Percentiles rank a stretch among this genome's conserved stretches.
Evolutionary conservation across 2,113 vertebrate species (phyloP).

Genomic region (Antigone vipio): DNA sequence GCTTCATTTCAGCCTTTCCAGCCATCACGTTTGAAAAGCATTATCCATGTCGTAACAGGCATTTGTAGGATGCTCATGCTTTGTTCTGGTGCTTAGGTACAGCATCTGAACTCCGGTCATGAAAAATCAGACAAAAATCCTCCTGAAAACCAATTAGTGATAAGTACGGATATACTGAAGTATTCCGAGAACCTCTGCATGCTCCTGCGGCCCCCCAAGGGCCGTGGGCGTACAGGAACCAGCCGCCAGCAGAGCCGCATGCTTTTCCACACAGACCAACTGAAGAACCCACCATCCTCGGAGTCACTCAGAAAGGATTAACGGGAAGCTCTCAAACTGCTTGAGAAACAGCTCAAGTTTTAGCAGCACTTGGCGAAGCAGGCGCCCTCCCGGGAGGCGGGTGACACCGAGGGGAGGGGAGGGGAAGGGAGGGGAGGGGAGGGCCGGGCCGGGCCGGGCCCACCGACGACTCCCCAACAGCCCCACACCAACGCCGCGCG

Average conservation of each 20-base stretch:
- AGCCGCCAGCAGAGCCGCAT: not conserved
- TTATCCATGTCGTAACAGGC: not conserved
- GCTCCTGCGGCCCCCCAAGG: accelerated
- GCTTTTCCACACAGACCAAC: not conserved
- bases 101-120: not conserved
- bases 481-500: accelerated
- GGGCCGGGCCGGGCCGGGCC: too few relatives aligned
- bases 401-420: not conserved
- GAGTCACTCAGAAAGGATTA: accelerated
- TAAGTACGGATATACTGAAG: accelerated
- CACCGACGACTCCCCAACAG: not conserved
- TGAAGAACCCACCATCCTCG: not conserved
- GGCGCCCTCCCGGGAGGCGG: too few relatives aligned
- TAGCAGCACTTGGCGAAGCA: too few relatives aligned
- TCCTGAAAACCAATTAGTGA: not conserved
- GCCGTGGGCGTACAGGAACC: accelerated
- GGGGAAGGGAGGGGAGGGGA: too few relatives aligned
- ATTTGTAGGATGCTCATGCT: not conserved
- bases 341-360: not conserved
- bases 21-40: not conserved
- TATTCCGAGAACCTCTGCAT: accelerated
- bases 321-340: accelerated
- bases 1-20: not conserved
- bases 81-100: not conserved
- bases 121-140: not conserved